Evolutionary conservation across 2,797 vertebrate genomes (phyloP), one percentile per base, ranked within the genome.

Genomic region (Mormyrops boulengeri): DNA sequence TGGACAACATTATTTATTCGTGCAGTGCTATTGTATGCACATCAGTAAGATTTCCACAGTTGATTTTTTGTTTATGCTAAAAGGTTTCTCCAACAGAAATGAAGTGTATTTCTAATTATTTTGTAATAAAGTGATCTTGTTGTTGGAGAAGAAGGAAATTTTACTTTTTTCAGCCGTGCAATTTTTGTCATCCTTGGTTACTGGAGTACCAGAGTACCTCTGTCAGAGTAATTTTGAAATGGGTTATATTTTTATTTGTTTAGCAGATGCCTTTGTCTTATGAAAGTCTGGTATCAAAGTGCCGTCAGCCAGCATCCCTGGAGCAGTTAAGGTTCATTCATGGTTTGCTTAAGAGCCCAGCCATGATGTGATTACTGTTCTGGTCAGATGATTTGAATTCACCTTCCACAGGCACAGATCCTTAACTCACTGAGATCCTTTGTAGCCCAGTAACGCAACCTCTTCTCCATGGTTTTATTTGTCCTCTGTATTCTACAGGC

Each of bases 401-500:
- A 77, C 34, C 34, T 41, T 77, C 34, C 69, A 11, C 62, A 66
- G 62, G 26, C 26, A 66, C 14, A 17, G 12, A 69, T 66, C 22
- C 60, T 66, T 66, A 62, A 34, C 62, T 69, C 22, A 69, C 62
- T 69, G 62, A 69, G 66, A 69, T 34, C 30, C 66, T 4, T 80
- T 44, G 73, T 44, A 44, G 38, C 38, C 38, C 38, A 80, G 73
- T 80, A 44, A 17, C 34, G 44, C 11, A 17, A 17, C 73, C 14
- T 50, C n/a, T n/a, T 22, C 47, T 50, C 1, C n/a, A 38, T 53
- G 22, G 22, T 34, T 87, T 52, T 34, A 87, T 30, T 87, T 55
- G 77, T 85, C 90, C 1, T 92, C 85, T 91, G 6, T 92, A 91
- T 89, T 92, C 85, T 92, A 88, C 92, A 99, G 99, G 99, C 99